Evolutionary conservation across 1,140 invertebrate species (phyloP).

Genomic region (Leptinotarsa undecemlineata): DNA sequence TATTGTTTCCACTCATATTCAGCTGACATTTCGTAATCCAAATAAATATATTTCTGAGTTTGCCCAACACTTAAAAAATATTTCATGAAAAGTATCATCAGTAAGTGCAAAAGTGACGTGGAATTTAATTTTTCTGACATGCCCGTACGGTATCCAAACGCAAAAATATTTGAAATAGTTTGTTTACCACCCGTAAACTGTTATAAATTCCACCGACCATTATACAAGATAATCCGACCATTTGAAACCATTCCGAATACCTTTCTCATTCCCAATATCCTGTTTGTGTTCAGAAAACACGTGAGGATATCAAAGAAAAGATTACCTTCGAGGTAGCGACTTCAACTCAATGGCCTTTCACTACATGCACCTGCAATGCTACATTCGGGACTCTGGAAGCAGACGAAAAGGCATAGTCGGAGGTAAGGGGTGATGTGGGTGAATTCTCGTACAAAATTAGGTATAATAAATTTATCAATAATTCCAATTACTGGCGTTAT

Average conservation of each 20-base stretch:
- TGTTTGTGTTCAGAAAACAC: slow-evolving; percentile 17
- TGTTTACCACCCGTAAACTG: slow-evolving; percentile 5
- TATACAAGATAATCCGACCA: slow-evolving; percentile 11
- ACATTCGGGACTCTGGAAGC: neutral
- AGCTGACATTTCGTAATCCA: too few relatives aligned
- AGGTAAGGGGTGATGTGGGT: neutral
- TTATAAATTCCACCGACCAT: slow-evolving; percentile 2
- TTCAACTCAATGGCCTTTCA: neutral
- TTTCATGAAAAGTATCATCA: too few relatives aligned
- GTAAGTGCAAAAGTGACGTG: too few relatives aligned
- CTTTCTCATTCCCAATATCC: slow-evolving; percentile 13
- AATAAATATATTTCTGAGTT: too few relatives aligned
- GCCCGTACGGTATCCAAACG: neutral
- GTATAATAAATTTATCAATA: too few relatives aligned
- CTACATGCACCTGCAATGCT: slow-evolving; percentile 1
- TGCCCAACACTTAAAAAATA: too few relatives aligned
- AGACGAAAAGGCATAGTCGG: neutral
- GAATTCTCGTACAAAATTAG: too few relatives aligned
- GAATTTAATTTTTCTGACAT: too few relatives aligned
- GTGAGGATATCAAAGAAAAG: slow-evolving; percentile 13
- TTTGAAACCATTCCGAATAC: slow-evolving; percentile 11
- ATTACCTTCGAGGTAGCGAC: slow-evolving; percentile 12
- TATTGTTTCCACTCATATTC: too few relatives aligned
- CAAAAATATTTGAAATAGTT: neutral
- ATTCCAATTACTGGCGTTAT: too few relatives aligned